These are phyloP conservation scores for Drosophila aff. DNA, from an alignment of 1,140 invertebrate genomes.

Conservation along the genomic window DNA sequence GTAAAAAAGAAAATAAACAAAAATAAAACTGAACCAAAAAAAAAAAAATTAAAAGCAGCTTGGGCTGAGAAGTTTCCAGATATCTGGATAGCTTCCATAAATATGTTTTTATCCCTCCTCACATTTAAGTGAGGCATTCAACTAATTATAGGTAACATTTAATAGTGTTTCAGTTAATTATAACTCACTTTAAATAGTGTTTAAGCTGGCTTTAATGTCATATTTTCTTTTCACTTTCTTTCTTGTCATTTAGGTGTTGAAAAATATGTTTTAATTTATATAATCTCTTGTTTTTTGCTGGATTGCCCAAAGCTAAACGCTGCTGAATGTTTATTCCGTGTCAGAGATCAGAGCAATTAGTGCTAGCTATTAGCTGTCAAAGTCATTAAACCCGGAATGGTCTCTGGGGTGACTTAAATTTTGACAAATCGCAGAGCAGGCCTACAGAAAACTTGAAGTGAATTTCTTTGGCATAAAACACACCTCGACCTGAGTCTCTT, in stretches of 20 bases:
- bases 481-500: constrained; percentile 34
- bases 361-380: constrained; percentile 59
- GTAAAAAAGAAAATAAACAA: neutral
- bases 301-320: constrained; percentile 1
- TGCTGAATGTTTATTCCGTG: constrained; percentile 41
- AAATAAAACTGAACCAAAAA: constrained; percentile 16
- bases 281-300: constrained; percentile 10
- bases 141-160: constrained; percentile 1
- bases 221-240: constrained; percentile 31
- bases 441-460: constrained; percentile 14
- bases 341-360: constrained; percentile 58
- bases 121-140: neutral
- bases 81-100: neutral
- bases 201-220: constrained; percentile 8
- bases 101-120: neutral
- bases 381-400: constrained; percentile 33
- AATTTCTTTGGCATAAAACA: constrained; percentile 35
- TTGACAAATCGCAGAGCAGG: constrained; percentile 54
- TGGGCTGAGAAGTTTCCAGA: neutral
- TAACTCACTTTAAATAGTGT: neutral
- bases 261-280: constrained; percentile 30
- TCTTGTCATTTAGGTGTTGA: constrained; percentile 10
- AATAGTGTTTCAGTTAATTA: constrained; percentile 1
- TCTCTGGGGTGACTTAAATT: constrained; percentile 45
- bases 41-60: neutral